These are phyloP conservation scores for Poecilia picta DNA, from an alignment of 2,797 vertebrate genomes.

Conservation along the genomic window DNA sequence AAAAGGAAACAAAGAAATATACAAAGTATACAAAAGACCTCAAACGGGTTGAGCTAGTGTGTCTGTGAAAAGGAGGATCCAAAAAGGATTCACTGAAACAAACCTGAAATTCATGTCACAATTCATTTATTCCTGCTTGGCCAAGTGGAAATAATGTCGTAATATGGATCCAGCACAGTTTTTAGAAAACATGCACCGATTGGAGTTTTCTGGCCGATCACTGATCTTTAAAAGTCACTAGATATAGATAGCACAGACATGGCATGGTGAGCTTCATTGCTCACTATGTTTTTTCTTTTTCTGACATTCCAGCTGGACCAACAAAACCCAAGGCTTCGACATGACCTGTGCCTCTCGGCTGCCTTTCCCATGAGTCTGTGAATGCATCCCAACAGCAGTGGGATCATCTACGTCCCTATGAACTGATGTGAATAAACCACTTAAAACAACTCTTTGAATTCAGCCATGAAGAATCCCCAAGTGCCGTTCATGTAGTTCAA, in stretches of 20 bases:
- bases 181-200: too few relatives aligned
- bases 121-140: background rate
- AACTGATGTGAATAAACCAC: constrained; percentile 6
- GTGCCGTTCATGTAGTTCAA: background rate
- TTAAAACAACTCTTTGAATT: constrained; percentile 31
- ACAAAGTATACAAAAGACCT: background rate
- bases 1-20: background rate
- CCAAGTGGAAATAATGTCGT: background rate
- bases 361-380: constrained; percentile 9
- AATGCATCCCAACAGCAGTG: constrained; percentile 30
- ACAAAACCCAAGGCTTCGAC: background rate
- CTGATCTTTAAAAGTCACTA: background rate
- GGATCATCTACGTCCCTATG: constrained; percentile 25
- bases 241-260: too few relatives aligned
- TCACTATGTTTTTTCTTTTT: background rate
- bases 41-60: background rate
- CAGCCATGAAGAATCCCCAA: background rate
- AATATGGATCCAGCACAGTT: background rate
- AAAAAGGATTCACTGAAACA: constrained; percentile 7
- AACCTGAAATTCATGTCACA: background rate
- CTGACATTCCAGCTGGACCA: constrained; percentile 28
- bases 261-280: background rate
- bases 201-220: too few relatives aligned
- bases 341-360: constrained; percentile 15
- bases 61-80: background rate